Conservation (phyloP, 2,888 invertebrate genomes). For the Erebia ligea region DNA sequence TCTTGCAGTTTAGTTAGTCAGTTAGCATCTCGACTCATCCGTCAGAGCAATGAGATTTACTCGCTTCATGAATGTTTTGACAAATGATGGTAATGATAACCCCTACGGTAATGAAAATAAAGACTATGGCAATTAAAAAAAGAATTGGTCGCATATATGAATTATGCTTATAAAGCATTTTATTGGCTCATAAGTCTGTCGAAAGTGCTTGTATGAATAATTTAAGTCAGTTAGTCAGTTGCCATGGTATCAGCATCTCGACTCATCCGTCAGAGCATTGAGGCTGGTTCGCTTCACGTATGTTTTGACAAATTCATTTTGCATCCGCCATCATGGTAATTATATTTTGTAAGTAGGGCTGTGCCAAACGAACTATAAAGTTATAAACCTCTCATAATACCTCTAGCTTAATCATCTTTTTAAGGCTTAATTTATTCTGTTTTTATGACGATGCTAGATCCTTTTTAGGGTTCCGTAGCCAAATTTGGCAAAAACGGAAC, state of each 20-base stretch:
- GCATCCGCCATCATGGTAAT: slow-evolving; percentile 66
- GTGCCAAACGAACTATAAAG: slow-evolving; percentile 39
- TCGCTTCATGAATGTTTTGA: slow-evolving; percentile 70
- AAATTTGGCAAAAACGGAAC: no score
- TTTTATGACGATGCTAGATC: no score
- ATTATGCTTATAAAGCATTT: no score
- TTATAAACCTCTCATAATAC: no score
- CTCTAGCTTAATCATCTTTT: no score
- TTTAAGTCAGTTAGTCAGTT: not conserved
- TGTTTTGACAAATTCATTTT: slow-evolving; percentile 81
- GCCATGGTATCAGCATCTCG: not conserved
- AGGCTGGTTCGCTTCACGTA: slow-evolving; percentile 50
- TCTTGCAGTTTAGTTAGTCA: no score
- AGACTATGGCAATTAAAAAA: no score
- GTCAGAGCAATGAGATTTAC: slow-evolving; percentile 30
- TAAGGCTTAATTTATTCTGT: no score
- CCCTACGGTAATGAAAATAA: no score
- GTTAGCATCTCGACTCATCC: slow-evolving; percentile 26
- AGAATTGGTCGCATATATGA: no score
- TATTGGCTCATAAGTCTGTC: no score
- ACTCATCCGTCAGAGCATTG: slow-evolving; percentile 34
- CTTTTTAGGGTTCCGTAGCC: not conserved
- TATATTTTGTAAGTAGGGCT: slow-evolving; percentile 66
- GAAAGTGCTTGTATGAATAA: not conserved
- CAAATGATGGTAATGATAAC: slow-evolving; percentile 58